Base-by-base conservation (phyloP, 2,113 vertebrate species). In the Casuarius casuarius region DNA sequence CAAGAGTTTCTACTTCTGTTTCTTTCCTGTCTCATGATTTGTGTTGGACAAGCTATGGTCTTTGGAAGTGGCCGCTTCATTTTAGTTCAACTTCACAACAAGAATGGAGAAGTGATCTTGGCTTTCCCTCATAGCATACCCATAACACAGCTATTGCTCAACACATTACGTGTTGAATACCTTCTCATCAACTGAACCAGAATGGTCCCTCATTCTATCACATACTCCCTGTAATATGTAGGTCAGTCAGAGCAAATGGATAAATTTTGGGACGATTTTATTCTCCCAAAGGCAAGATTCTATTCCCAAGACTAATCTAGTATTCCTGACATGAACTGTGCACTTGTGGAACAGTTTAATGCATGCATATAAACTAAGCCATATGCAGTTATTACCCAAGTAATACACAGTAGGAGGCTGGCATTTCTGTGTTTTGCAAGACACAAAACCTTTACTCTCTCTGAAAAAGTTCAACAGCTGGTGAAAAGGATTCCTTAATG, bases 131-230 rank as follows among this genome's bases (percentile, higher is more conserved):
- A 5, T 1, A 2, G 22, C 12, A 38, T 18, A 42, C 33, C 21
- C 2, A 0, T 23, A 23, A 56, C 46, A 79, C 51, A 58, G 19
- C 56, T 21, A 6, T 8, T 80, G 22, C n/a, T 61, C 9, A 8
- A n/a, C 18, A 13, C 0, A 0, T 40, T 33, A 44, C 42, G 9
- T 0, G 2, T 18, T 33, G 5, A 35, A 6, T 23, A 78, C 6
- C 23, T 66, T 28, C 35, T 71, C 54, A 31, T 74, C 35, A 77
- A 20, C 78, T 46, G 12, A 21, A 67, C 40, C 23, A 70, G 78
- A 52, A 48, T 1, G 1, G 10, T 26, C 22, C 25, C 38, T 71
- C 3, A 0, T 16, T 66, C 58, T 33, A 9, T 38, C 49, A 67
- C 29, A 28, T 48, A 79, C 58, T 12, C 31, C 40, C 33, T 13